Base-by-base conservation (phyloP, 1,140 invertebrate species). In the Oryzaephilus surinamensis region DNA sequence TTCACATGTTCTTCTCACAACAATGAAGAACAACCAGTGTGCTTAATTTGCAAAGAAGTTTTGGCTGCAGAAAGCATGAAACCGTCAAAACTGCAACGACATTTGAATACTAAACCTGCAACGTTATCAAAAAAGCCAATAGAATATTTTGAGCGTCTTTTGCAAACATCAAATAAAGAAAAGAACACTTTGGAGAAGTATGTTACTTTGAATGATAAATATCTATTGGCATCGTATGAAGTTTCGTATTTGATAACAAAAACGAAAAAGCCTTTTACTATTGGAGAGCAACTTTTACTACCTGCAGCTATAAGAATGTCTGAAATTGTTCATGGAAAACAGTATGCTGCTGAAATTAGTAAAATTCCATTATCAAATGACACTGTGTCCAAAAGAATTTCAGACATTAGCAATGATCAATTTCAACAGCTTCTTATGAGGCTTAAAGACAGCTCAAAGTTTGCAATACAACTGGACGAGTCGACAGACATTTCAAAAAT, bases 81-180 rank as follows among this genome's bases (percentile, higher is more conserved):
- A 26, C 48, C 48, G 29, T 53, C 51, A 28, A 55, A 51, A 27
- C 27, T 53, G 30, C 23, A 24, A 34, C 48, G 44, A 14, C 48
- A 53, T 26, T 41, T 53, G n/a, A 51, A 42, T 19, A 51, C 45
- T 23, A 51, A 53, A 43, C 43, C 48, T 43, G 35, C 32, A 45
- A 42, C 48, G 39, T 24, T 43, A 49, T 45, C 42, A 44, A 32
- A 50, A 31, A 52, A 54, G 32, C 44, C 51, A 10, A 13, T 46
- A 34, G 48, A 53, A 24, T 55, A 46, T 44, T 51, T 55, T 45
- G 43, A 55, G 24, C 19, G 50, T 45, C 52, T 52, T 41, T 49
- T 51, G 18, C 8, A 46, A 44, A 34, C 41, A 0, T 24, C 8
- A 24, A 24, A 24, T 24, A 24, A 24, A 24, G 23, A 24, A 24